phyloP scores from a whole-genome alignment of 2,888 invertebrate species.

The Eustalomyia histrio region DNA sequence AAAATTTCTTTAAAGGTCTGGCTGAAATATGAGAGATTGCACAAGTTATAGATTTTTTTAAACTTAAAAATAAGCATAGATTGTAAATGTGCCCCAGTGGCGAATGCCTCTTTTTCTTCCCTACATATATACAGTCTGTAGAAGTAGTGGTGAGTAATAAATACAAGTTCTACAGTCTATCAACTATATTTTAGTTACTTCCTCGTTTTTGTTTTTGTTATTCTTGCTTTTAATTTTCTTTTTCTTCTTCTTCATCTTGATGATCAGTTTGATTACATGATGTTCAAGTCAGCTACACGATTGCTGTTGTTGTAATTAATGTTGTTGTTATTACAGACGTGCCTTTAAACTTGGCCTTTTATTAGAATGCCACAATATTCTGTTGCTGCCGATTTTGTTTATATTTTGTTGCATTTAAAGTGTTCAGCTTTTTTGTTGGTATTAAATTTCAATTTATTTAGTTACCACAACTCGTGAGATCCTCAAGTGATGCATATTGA shows the following conservation, averaged over 20 bases:
- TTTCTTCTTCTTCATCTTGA: background rate
- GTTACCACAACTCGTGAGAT: slow-evolving; percentile 12
- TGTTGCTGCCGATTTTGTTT: background rate
- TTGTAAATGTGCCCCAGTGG: no score
- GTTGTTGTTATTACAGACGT: slow-evolving; percentile 8
- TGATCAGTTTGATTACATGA: slow-evolving; percentile 2
- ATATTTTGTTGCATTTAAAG: background rate
- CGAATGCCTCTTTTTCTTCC: no score
- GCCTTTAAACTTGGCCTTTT: slow-evolving; percentile 30
- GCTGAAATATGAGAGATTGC: no score
- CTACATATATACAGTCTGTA: background rate
- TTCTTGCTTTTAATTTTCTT: background rate
- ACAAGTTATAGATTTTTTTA: no score
- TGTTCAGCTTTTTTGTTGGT: background rate
- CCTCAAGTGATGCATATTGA: slow-evolving; percentile 9
- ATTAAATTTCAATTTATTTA: background rate
- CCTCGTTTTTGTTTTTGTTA: background rate
- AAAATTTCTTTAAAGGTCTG: no score
- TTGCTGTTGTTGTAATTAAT: background rate
- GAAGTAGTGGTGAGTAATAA: background rate
- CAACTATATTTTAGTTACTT: slow-evolving; percentile 2
- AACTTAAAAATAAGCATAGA: no score
- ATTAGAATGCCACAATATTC: slow-evolving; percentile 20
- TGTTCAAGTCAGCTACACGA: slow-evolving; percentile 20
- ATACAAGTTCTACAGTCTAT: no score